Base-by-base conservation (phyloP, 2,888 invertebrate genomes). In the Ichneumoninae sp. region DNA sequence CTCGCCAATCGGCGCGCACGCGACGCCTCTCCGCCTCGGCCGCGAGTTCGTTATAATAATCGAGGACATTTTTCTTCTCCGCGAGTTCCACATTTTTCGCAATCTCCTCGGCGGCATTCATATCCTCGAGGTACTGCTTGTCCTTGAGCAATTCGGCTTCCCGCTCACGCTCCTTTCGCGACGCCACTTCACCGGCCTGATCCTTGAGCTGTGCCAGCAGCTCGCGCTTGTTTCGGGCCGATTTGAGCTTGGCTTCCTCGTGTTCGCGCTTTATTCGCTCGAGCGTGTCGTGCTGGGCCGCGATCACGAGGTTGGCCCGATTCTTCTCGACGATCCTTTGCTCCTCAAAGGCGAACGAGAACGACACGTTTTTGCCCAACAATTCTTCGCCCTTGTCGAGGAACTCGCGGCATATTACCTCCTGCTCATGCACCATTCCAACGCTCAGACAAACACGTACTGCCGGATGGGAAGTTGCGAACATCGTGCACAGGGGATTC, bases 41-140 rank as follows among this genome's bases (percentile, higher is more conserved):
- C 52, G 95, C 95, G 60, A 96, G 90, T 89, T 95, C 95, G n/a
- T 95, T 94, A 88, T 96, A 96, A 90, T 96, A 96, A 88, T 95
- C 95, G 89, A 95, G 94, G 87, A 96, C 94, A 92, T 95, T 95
- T 71, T 89, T 90, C 89, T 90, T 91, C 80, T 92, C 91, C 13
- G 88, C 87, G 16, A 87, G 80, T 52, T 90, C 89, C 1, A 87
- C 22, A 33, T 85, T 90, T 60, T 87, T 89, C 8, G 86, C 87
- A 22, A 90, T 90, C 75, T 91, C 89, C 57, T 92, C 91, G 16
- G 90, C 88, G 26, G 87, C 88, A 0, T 85, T 65, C 30, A 89
- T 80, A 36, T 82, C 88, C 60, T 89, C 88, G 60, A 89, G 77
- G 4, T 88, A 84, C 33, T 90, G 62, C 86, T 90, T 91, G 60